A percentile compares a stretch with the other conserved stretches of the same genome.
Conservation (phyloP, 2,888 invertebrate genomes). For the Callimorpha dominula region DNA sequence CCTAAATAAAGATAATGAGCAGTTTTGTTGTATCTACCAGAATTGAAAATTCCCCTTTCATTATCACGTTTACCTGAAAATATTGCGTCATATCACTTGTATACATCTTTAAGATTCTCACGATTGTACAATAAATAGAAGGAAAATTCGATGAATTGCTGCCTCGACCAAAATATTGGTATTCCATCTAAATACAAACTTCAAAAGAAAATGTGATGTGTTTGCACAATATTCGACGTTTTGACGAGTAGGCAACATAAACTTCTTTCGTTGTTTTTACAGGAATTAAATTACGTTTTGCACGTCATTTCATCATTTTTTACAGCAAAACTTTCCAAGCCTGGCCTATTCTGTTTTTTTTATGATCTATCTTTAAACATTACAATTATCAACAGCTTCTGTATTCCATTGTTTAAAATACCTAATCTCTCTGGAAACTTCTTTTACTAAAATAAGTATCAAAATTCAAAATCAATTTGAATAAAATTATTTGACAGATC, state of each 20-base stretch:
- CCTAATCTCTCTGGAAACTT: not conserved
- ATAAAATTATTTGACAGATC: not conserved
- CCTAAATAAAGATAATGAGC: slow-evolving; percentile 14
- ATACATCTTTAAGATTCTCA: slow-evolving; percentile 38
- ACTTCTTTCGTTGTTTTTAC: slow-evolving; percentile 7
- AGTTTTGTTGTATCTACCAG: not conserved
- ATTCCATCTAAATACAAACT: slow-evolving; percentile 40
- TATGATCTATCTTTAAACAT: not conserved
- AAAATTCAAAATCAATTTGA: not conserved
- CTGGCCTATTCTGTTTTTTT: not conserved
- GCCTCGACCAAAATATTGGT: slow-evolving; percentile 35
- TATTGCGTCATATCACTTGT: slow-evolving; percentile 34
- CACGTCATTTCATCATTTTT: not conserved
- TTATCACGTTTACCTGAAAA: slow-evolving; percentile 32
- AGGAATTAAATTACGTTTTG: not conserved
- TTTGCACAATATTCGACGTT: slow-evolving; percentile 15
- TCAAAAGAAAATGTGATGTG: slow-evolving; percentile 38
- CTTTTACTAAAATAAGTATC: not conserved
- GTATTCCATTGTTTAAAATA: not conserved
- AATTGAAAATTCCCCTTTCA: slow-evolving; percentile 7
- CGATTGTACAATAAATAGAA: slow-evolving; percentile 43
- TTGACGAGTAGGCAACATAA: slow-evolving; percentile 22
- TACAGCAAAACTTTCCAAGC: slow-evolving; percentile 1
- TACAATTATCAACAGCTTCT: not conserved
- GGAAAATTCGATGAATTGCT: slow-evolving; percentile 44